These are phyloP conservation scores for Prunella himalayana DNA, from an alignment of 2,113 vertebrate genomes.

Conservation along the genomic window DNA sequence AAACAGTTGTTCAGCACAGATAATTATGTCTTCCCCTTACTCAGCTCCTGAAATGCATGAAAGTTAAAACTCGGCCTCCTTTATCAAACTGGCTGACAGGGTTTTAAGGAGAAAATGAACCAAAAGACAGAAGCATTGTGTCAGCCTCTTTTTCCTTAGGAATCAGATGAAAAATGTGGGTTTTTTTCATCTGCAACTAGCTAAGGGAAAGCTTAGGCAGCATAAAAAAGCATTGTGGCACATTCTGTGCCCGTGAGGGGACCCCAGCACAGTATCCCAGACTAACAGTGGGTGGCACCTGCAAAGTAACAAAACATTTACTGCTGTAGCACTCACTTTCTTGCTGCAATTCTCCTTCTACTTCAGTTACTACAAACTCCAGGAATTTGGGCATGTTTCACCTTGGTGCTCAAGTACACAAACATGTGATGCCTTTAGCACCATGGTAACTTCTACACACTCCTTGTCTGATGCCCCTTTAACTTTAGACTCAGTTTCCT, in stretches of 20 bases:
- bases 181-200: neutral
- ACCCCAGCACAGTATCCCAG: neutral
- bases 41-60: neutral
- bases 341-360: neutral
- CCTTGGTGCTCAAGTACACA: neutral
- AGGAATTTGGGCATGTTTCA: fast-evolving
- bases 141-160: neutral
- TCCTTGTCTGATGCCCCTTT: neutral
- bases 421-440: fast-evolving
- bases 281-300: neutral
- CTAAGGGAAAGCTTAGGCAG: neutral
- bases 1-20: neutral
- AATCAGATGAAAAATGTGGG: neutral
- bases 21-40: neutral
- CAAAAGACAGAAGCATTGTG: fast-evolving
- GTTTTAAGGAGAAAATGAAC: neutral
- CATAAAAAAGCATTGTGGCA: fast-evolving
- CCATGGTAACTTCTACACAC: neutral
- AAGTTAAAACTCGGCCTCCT: neutral
- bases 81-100: neutral
- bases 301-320: neutral
- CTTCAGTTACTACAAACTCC: neutral
- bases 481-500: neutral
- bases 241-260: neutral
- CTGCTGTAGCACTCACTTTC: neutral